Percentiles rank a stretch among this genome's conserved stretches.
Conservation (phyloP, 2,888 invertebrate species). For the Dichetophora obliterata region DNA sequence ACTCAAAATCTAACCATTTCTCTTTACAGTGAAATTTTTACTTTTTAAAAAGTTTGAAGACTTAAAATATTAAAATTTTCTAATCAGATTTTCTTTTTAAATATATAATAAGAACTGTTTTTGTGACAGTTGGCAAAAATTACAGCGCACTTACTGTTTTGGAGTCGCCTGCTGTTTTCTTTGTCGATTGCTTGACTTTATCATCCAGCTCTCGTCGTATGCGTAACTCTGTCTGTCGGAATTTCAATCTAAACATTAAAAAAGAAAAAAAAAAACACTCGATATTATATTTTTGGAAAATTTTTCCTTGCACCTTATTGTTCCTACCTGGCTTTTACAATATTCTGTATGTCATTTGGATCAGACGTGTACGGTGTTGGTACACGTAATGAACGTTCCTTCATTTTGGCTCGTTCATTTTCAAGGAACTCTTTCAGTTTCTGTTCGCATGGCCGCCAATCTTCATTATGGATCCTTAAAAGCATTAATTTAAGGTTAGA, state of each 20-base stretch:
- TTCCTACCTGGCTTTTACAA: slow-evolving; percentile 63
- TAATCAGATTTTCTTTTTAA: too few species aligned
- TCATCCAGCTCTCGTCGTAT: slow-evolving; percentile 61
- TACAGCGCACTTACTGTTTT: background rate
- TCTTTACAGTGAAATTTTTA: too few species aligned
- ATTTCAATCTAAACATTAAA: slow-evolving; percentile 57
- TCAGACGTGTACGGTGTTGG: slow-evolving; percentile 62
- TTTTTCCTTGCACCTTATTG: background rate
- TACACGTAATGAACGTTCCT: slow-evolving; percentile 59
- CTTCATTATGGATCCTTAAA: slow-evolving; percentile 63
- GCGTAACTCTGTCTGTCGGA: slow-evolving; percentile 63
- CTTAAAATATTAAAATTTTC: too few species aligned
- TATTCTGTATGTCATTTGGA: slow-evolving; percentile 63
- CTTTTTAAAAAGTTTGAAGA: too few species aligned
- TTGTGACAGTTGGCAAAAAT: background rate
- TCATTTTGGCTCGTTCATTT: slow-evolving; percentile 63
- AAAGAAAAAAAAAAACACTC: background rate
- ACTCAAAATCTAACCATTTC: too few species aligned
- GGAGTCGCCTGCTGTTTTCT: slow-evolving; percentile 2
- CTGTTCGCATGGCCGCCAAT: slow-evolving; percentile 67
- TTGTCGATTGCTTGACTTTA: slow-evolving; percentile 23
- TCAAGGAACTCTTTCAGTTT: slow-evolving; percentile 65
- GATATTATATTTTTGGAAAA: background rate
- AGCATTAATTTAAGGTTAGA: too few species aligned
- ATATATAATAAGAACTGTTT: too few species aligned